Base-by-base conservation (phyloP, 2,113 vertebrate genomes). In the Pachyramphus minor region DNA sequence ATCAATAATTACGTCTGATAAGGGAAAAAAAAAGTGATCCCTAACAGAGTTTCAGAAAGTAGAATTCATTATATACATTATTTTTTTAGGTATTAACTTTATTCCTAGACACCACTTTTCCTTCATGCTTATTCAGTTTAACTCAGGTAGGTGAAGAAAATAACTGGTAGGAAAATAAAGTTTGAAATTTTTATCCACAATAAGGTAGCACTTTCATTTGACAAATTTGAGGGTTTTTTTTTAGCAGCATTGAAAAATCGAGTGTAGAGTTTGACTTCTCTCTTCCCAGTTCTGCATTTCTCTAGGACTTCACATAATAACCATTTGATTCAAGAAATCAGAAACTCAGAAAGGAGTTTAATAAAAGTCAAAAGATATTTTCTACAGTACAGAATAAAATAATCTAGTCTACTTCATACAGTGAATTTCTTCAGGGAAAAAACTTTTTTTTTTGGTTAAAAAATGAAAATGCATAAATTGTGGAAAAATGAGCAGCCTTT, bases 311-410 rank as follows among this genome's bases (percentile, higher is more conserved):
- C 42, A 63, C 15, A n/a, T 56, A 94, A 89, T 62, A 87, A 60
- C 9, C 30, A 72, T 91, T 68, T 72, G 60, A 37, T 94, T 96
- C 67, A 87, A 44, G 79, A 84, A 75, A 86, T 79, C 49, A 60
- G 68, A 94, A 95, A 87, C 21, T 73, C 59, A 64, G 53, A 37
- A 88, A 66, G 47, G 21, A 75, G 52, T 81, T 90, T 84, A 92
- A 52, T 89, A 89, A 78, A 95, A 90, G 47, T 89, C 68, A 95
- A 64, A 96, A 92, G 41, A 20, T 53, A 81, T 90, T 94, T 95
- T 28, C 63, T 95, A 87, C 69, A 87, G 47, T 25, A 72, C 7
- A 60, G 67, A 81, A 83, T 59, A 78, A 86, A 91, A 90, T 86
- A 67, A 60, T 84, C 30, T 74, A 50, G 23, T 84, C 16, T 87